Percentiles rank a stretch among this genome's conserved stretches.
These are phyloP conservation scores for Macrochelys suwanniensis DNA, from an alignment of 2,797 vertebrate genomes.

Conservation along the genomic window DNA sequence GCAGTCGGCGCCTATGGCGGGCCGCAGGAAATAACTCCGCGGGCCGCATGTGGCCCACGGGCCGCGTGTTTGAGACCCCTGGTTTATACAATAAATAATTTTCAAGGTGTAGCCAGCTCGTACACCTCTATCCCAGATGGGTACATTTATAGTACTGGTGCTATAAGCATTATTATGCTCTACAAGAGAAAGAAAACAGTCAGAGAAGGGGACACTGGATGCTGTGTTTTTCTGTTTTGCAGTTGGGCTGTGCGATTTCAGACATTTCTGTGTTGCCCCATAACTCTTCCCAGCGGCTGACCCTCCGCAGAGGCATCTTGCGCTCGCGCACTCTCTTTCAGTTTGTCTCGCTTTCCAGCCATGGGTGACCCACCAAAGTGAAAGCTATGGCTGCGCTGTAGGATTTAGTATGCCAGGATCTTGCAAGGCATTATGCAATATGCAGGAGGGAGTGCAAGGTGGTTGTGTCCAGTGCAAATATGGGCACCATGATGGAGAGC, in stretches of 20 bases:
- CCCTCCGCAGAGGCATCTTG: accelerated
- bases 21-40: too few species aligned
- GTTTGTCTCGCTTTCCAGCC: accelerated
- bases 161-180: background rate
- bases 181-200: background rate
- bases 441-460: background rate
- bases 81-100: background rate
- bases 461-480: accelerated
- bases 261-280: accelerated
- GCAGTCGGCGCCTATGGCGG: too few species aligned
- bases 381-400: background rate
- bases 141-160: background rate
- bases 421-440: background rate
- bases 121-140: background rate
- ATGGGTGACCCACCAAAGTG: background rate
- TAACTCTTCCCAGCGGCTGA: background rate
- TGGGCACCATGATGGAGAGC: background rate
- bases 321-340: background rate
- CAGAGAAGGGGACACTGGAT: background rate
- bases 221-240: background rate
- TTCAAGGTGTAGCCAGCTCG: background rate
- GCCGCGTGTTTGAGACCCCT: too few species aligned
- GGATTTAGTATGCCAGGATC: background rate
- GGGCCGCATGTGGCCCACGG: too few species aligned
- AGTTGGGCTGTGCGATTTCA: background rate